Base-by-base conservation (phyloP, 2,113 vertebrate genomes). In the Nannospalax galili region DNA sequence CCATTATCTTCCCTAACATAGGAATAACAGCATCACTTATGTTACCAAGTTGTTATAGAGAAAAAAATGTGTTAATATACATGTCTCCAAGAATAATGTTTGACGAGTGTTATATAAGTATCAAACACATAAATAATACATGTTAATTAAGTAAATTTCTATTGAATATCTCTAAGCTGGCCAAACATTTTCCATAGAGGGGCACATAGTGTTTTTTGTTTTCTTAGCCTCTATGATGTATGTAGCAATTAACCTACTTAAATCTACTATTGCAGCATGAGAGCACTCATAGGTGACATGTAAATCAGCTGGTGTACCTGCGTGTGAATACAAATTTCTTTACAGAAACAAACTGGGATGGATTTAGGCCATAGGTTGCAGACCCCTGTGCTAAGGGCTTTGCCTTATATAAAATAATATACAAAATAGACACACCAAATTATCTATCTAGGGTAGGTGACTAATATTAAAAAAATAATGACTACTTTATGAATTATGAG, bases 71-170 rank as follows among this genome's bases (percentile, higher is more conserved):
- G 65, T 84, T 42, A 65, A 42, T 45, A 32, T 32, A 40, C 45
- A 84, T 65, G 80, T 16, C 37, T 65, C 40, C 65, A 65, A 84
- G 60, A 84, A 45, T 37, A 45, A 12, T 65, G 48, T 73, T 73
- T 79, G 88, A 79, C 30, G 62, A 45, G 48, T 95, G 16, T 9
- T 78, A 67, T 35, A 17, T 60, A 91, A 89, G 72, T n/a, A 16
- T 94, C 88, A 90, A 73, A 79, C 90, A 62, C 60, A 82, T 74
- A 74, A 92, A 64, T 77, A 88, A 37, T 86, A 35, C 28, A 52
- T 40, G 81, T 74, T 91, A 48, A 67, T 62, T 65, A 95, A 87
- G 88, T 22, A 94, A 90, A 58, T 88, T 75, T 42, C 22, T 91
- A 14, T 80, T 64, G 48, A 90, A 24, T 77, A 91, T 81, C n/a